phyloP scores from a whole-genome alignment of 2,113 vertebrate species.

The Muntiacus muntjak region DNA sequence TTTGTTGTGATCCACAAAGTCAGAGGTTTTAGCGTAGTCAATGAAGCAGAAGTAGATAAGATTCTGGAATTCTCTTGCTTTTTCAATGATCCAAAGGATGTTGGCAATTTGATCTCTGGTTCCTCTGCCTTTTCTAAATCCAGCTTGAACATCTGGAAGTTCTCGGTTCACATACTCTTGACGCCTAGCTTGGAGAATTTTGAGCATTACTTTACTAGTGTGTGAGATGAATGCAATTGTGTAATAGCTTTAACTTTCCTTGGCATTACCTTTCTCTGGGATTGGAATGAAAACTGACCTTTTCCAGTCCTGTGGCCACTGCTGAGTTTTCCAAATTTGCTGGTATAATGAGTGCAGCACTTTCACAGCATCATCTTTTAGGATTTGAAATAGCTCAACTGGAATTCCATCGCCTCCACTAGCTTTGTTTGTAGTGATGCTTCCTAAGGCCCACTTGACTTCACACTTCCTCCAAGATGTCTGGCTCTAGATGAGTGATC shows the following conservation, averaged over 20 bases:
- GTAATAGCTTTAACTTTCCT: not conserved
- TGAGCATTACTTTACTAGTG: not conserved
- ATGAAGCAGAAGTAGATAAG: not conserved
- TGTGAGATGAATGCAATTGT: not conserved
- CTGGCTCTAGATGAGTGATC: not conserved
- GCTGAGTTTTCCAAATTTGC: not conserved
- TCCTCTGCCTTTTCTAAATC: not conserved
- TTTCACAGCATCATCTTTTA: not conserved
- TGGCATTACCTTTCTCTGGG: not conserved
- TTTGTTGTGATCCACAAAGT: not conserved
- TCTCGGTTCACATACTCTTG: not conserved
- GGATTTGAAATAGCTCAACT: not conserved
- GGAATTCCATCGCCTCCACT: not conserved
- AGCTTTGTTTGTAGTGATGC: not conserved
- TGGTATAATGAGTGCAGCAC: not conserved
- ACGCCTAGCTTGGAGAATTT: not conserved
- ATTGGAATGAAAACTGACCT: not conserved
- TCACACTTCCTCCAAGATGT: not conserved
- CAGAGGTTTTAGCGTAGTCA: not conserved
- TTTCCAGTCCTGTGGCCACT: not conserved
- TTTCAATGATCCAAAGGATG: not conserved
- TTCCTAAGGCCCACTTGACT: not conserved
- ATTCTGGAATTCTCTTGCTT: not conserved
- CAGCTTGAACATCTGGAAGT: not conserved
- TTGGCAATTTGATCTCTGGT: not conserved